Evolutionary conservation across 2,797 vertebrate genomes (phyloP).

Genomic region (Pangasius krempfi): DNA sequence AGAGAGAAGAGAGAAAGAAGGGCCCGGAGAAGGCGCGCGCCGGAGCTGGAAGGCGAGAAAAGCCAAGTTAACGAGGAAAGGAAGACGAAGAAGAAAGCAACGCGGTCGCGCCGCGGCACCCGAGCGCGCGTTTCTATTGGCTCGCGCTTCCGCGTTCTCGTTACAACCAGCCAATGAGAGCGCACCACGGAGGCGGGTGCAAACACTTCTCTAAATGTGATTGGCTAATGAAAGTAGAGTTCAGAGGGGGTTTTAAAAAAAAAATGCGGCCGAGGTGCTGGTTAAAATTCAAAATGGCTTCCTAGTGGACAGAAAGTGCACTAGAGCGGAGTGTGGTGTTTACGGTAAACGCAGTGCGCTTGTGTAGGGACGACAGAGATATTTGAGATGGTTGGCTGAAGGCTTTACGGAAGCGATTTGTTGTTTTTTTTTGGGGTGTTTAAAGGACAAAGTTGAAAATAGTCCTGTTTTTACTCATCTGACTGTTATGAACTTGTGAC

Average conservation of each 20-base stretch:
- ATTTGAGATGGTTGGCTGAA: background rate
- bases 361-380: background rate
- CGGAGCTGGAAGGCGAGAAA: slow-evolving; percentile 78
- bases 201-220: background rate
- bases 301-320: background rate
- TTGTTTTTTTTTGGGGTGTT: background rate
- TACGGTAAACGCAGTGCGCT: background rate
- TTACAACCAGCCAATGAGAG: slow-evolving; percentile 35
- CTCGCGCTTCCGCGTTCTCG: background rate
- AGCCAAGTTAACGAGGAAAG: background rate
- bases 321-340: background rate
- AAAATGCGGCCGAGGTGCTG: background rate
- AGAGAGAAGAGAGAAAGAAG: slow-evolving; percentile 56
- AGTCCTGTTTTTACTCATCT: background rate
- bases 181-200: background rate
- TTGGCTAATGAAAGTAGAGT: background rate
- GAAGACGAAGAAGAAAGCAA: slow-evolving; percentile 42
- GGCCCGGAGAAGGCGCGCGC: slow-evolving; percentile 75
- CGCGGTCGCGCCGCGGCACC: slow-evolving; percentile 33
- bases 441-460: background rate
- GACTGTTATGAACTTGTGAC: background rate
- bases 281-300: background rate
- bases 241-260: background rate
- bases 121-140: slow-evolving; percentile 46
- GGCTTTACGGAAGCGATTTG: background rate